Evolutionary conservation across 1,140 invertebrate genomes (phyloP).

Genomic region (Prorops nasuta): DNA sequence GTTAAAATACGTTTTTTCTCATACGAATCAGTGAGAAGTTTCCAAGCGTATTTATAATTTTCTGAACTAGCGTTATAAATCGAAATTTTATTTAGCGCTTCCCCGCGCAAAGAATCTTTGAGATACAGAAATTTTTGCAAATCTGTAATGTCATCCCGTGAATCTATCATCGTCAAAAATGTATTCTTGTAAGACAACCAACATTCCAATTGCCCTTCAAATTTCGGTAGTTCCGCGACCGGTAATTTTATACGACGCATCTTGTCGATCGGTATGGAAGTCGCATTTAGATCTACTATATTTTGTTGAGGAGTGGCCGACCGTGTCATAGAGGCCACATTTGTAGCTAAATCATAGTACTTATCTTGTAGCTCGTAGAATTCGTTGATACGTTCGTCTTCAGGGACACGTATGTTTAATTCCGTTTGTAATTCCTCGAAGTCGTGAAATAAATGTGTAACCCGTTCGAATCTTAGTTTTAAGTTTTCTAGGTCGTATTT

Average conservation of each 20-base stretch:
- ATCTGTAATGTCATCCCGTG: neutral
- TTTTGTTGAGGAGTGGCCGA: neutral
- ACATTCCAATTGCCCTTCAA: neutral
- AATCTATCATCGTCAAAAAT: neutral
- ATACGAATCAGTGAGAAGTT: conserved; percentile 15
- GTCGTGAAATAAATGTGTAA: neutral
- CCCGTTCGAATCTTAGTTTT: neutral
- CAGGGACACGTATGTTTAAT: neutral
- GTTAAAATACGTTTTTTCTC: conserved; percentile 19
- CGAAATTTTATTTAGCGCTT: conserved; percentile 18
- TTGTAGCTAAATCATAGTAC: neutral
- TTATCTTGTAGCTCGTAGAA: neutral
- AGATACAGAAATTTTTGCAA: conserved; percentile 25
- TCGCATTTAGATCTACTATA: neutral
- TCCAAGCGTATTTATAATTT: conserved; percentile 26
- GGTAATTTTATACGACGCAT: neutral
- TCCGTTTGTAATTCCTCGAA: neutral
- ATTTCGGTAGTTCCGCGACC: neutral
- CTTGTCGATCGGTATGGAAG: neutral
- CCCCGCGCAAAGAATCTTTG: conserved; percentile 12
- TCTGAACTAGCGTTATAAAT: conserved; percentile 16
- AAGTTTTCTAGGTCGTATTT: neutral
- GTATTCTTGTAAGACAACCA: neutral
- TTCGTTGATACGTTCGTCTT: neutral
- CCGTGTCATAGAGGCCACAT: neutral